Base-by-base conservation (phyloP, 2,797 vertebrate genomes). In the Myripristis jacobus region DNA sequence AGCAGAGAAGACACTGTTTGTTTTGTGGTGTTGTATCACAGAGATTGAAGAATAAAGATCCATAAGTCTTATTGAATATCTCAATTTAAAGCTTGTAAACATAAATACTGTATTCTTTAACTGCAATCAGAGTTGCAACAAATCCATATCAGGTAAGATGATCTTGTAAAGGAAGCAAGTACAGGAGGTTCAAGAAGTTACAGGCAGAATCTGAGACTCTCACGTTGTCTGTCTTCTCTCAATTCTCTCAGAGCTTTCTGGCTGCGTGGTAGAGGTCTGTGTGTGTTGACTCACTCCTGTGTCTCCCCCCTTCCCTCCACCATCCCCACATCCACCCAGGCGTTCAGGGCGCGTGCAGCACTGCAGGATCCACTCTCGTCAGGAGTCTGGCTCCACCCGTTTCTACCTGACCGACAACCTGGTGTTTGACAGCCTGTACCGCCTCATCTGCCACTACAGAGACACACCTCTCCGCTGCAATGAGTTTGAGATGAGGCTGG, bases 331-430 rank as follows among this genome's bases (percentile, higher is more conserved):
- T 50, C 27, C 21, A 22, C 58, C 16, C 2, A 99, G 97, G 97
- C 95, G 97, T 59, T 97, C 96, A 0, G 96, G 96, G 50, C 96
- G 97, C 13, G 97, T 99, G 56, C 97, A 99, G 88, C 97, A 99
- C 90, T 98, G 97, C 89, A 94, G 97, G 51, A 98, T 99, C 84
- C 97, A 99, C 87, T 99, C 97, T 0, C 95, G 97, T 2, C 97
- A 98, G 91, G 97, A 98, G 27, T 96, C 96, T 0, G 96, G 97
- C 78, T 96, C 94, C 88, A 96, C 97, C 27, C 97, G 95, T 82
- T 99, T 97, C 95, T 99, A 97, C 94, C 93, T 99, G 87, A 99
- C 97, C 0, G 97, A 98, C 93, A 99, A 99, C 93, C 94, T 99
- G 75, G 96, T 98, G 81, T 99, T 99, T 0, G 96, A 98, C 87